These are phyloP conservation scores for Dunckerocampus dactyliophorus DNA, from an alignment of 2,113 vertebrate species.

Conservation along the genomic window DNA sequence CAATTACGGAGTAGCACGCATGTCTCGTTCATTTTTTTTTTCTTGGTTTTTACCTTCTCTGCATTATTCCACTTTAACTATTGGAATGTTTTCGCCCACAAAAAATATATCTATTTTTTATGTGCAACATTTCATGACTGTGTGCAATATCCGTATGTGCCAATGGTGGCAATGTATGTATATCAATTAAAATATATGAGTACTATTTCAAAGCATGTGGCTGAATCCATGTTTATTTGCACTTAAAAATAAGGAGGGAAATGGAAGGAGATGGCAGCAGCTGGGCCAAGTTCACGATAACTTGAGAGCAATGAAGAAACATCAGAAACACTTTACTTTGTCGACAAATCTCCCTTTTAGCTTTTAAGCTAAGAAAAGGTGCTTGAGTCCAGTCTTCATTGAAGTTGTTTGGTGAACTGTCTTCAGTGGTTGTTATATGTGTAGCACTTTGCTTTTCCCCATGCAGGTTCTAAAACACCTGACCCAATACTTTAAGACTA, in stretches of 20 bases:
- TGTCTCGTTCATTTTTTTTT: conserved; percentile 49
- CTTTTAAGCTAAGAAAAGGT: conserved; percentile 67
- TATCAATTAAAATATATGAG: conserved; percentile 81
- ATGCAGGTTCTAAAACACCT: conserved; percentile 63
- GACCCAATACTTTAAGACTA: conserved; percentile 69
- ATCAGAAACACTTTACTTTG: conserved; percentile 36
- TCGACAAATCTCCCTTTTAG: conserved; percentile 61
- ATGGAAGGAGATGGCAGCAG: conserved; percentile 49
- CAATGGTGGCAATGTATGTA: conserved; percentile 81
- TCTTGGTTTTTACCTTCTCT: conserved; percentile 65
- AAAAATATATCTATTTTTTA: conserved; percentile 63
- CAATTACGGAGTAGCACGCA: conserved; percentile 69
- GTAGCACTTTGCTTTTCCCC: conserved; percentile 77
- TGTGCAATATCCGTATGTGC: conserved; percentile 82
- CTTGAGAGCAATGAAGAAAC: conserved; percentile 49
- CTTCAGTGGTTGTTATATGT: conserved; percentile 75
- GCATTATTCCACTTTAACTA: conserved; percentile 75
- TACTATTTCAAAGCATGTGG: conserved; percentile 80
- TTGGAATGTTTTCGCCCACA: conserved; percentile 72
- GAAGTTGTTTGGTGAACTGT: conserved; percentile 71
- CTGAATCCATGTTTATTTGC: conserved; percentile 79
- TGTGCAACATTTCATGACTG: conserved; percentile 79
- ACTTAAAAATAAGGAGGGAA: conserved; percentile 60
- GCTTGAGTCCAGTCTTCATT: conserved; percentile 64
- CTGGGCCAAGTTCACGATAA: conserved; percentile 54